Percentiles rank a stretch among this genome's conserved stretches.
These are phyloP conservation scores for Graphium colonna DNA, from an alignment of 2,888 invertebrate genomes.

Conservation along the genomic window DNA sequence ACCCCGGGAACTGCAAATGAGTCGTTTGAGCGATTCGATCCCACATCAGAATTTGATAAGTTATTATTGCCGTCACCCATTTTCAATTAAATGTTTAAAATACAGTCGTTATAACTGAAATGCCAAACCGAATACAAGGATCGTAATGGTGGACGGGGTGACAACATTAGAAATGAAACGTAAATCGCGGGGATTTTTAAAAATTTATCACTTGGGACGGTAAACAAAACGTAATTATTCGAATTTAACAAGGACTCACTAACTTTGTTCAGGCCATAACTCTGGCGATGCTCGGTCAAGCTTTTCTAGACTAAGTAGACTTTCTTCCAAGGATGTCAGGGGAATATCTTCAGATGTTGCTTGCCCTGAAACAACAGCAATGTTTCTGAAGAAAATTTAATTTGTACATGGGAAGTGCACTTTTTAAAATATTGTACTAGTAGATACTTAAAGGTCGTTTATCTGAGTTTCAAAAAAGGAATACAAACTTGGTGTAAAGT, in stretches of 20 bases:
- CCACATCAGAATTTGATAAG: constrained; percentile 45
- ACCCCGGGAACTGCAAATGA: constrained; percentile 91
- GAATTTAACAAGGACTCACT: constrained; percentile 48
- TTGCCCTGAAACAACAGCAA: constrained; percentile 55
- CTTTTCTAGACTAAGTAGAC: constrained; percentile 92
- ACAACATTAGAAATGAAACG: constrained; percentile 55
- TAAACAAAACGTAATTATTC: constrained; percentile 19
- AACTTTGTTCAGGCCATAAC: constrained; percentile 97
- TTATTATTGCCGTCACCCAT: constrained; percentile 56
- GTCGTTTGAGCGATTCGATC: constrained; percentile 53
- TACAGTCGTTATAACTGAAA: constrained; percentile 61
- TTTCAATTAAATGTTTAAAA: constrained; percentile 55
- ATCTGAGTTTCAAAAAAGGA: background rate
- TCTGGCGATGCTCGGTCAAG: constrained; percentile 97
- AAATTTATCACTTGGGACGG: constrained; percentile 36
- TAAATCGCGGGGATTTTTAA: constrained; percentile 68
- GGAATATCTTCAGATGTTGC: constrained; percentile 71
- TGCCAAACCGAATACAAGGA: constrained; percentile 37
- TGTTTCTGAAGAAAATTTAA: background rate
- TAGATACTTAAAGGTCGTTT: background rate
- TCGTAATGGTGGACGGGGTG: constrained; percentile 49
- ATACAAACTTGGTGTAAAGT: background rate
- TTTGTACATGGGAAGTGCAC: background rate
- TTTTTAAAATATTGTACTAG: background rate
- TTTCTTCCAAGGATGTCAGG: constrained; percentile 82